Conservation (phyloP, 2,888 invertebrate genomes). For the Parasteatoda lunata region DNA sequence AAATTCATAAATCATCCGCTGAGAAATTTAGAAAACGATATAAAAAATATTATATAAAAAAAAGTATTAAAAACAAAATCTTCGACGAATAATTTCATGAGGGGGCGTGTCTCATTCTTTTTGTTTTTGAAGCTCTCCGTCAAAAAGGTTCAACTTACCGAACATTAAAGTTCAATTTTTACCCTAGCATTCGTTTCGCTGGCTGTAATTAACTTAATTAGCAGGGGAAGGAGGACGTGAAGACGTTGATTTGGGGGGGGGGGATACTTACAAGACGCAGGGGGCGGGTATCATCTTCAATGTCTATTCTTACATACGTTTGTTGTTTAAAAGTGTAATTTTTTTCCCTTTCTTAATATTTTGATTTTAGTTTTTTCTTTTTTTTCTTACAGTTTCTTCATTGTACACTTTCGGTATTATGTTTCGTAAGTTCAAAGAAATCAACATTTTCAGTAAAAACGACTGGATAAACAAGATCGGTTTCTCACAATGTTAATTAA, state of each 20-base stretch:
- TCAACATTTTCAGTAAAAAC: neutral
- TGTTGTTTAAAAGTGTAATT: constrained; percentile 20
- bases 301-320: constrained; percentile 30
- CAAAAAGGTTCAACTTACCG: constrained; percentile 13
- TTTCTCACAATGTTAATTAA: neutral
- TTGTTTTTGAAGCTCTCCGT: constrained; percentile 44
- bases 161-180: constrained; percentile 49
- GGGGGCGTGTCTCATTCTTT: constrained; percentile 33
- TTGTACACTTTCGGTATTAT: constrained; percentile 12
- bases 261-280: constrained; percentile 14
- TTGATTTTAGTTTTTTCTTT: constrained; percentile 6
- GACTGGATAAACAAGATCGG: neutral
- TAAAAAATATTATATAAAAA: constrained; percentile 31
- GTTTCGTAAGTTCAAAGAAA: constrained; percentile 12
- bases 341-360: constrained; percentile 1
- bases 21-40: neutral
- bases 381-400: neutral
- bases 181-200: constrained; percentile 42
- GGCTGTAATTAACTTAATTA: constrained; percentile 66
- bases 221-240: constrained; percentile 30
- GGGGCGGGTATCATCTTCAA: constrained; percentile 42
- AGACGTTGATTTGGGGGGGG: constrained; percentile 10
- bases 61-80: constrained; percentile 49
- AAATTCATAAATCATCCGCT: constrained; percentile 1
- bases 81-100: constrained; percentile 25